A percentile compares a stretch with the other conserved stretches of the same genome.
Evolutionary conservation across 2,113 vertebrate genomes (phyloP).

Genomic region (Anolis sagrei): DNA sequence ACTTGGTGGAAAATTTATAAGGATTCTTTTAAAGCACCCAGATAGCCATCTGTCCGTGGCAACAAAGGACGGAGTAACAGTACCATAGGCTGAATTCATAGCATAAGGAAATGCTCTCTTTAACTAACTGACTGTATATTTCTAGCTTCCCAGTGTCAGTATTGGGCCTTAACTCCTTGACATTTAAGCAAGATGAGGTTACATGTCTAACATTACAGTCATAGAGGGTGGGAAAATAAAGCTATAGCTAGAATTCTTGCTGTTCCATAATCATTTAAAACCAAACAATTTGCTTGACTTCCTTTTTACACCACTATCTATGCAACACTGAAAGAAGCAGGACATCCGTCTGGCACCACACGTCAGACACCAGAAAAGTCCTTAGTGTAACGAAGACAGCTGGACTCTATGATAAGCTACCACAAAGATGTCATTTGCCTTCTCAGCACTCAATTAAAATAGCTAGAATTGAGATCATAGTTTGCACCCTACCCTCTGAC

Average conservation of each 20-base stretch:
- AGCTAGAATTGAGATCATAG: neutral
- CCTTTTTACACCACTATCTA: conserved; percentile 31
- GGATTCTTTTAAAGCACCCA: neutral
- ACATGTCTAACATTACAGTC: conserved; percentile 32
- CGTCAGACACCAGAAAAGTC: fast-evolving
- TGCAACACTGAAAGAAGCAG: conserved; percentile 22
- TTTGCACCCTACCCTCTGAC: neutral
- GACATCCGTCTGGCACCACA: fast-evolving
- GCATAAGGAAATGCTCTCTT: conserved; percentile 6
- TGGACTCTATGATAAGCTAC: conserved; percentile 30
- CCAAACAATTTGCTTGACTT: neutral
- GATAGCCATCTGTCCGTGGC: neutral
- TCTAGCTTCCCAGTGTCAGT: neutral
- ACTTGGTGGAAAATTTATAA: neutral
- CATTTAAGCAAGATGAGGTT: neutral
- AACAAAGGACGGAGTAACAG: neutral
- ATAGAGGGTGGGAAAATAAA: neutral
- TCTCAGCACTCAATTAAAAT: neutral
- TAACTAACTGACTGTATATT: neutral
- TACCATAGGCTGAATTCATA: neutral
- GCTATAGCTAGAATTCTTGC: conserved; percentile 22
- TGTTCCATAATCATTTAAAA: conserved; percentile 12
- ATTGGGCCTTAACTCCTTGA: neutral
- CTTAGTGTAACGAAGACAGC: neutral
- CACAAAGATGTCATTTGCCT: conserved; percentile 21